These are phyloP conservation scores for Acronicta leporina DNA, from an alignment of 2,888 invertebrate genomes.

Conservation along the genomic window DNA sequence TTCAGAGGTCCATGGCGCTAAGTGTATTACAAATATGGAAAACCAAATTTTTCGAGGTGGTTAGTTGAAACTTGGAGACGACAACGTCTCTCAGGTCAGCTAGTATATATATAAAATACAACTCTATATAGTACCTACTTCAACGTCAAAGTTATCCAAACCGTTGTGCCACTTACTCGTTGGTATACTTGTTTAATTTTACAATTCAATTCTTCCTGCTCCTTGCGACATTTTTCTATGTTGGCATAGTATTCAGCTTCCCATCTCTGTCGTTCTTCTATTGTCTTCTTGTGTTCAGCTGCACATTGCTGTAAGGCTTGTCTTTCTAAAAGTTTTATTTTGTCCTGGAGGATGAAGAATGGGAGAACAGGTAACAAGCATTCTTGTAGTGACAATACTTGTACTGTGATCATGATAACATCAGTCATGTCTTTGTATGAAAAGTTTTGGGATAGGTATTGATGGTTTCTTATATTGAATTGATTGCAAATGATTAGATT, in stretches of 20 bases:
- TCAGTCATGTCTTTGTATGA: no score
- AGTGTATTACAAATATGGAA: no score
- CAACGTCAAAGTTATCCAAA: background rate
- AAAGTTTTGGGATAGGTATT: no score
- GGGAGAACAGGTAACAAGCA: background rate
- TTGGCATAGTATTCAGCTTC: constrained; percentile 55
- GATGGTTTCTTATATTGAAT: no score
- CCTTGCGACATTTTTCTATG: constrained; percentile 56
- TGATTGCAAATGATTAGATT: no score
- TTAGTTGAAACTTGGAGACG: no score
- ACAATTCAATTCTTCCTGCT: constrained; percentile 59
- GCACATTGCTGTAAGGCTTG: constrained; percentile 56
- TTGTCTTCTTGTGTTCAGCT: constrained; percentile 50
- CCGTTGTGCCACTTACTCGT: constrained; percentile 50
- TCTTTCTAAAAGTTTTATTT: constrained; percentile 47
- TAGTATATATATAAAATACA: no score
- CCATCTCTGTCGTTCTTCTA: constrained; percentile 48
- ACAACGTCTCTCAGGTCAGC: no score
- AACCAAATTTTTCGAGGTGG: no score
- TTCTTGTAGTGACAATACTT: background rate
- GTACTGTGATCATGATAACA: no score
- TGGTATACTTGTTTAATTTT: constrained; percentile 57
- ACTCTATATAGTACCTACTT: no score
- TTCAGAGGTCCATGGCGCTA: no score
- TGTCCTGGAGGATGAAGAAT: constrained; percentile 37